Percentiles rank a stretch among this genome's conserved stretches.
Conservation (phyloP, 2,888 invertebrate genomes). For the Brassicogethes aeneus region DNA sequence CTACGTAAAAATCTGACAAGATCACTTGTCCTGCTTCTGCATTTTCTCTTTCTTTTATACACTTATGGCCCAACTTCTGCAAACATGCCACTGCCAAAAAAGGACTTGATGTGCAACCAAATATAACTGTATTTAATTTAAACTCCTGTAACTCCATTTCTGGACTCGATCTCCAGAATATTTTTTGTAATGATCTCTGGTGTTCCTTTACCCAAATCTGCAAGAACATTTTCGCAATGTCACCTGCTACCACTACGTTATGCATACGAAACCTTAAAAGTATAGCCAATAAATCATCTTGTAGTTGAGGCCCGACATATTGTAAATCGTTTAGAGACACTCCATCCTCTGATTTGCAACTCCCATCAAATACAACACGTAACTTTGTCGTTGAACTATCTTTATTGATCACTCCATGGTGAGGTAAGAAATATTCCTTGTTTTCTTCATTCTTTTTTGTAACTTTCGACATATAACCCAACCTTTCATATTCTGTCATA, state of each 20-base stretch:
- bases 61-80: conserved; percentile 8
- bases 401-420: conserved; percentile 10
- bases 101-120: conserved; percentile 13
- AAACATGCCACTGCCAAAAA: conserved; percentile 13
- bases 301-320: conserved; percentile 5
- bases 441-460: too few species aligned
- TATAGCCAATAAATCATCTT: conserved; percentile 13
- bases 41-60: neutral
- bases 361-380: conserved; percentile 9
- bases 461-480: too few species aligned
- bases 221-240: conserved; percentile 17
- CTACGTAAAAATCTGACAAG: conserved; percentile 11
- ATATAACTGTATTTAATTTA: conserved; percentile 11
- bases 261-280: conserved; percentile 10
- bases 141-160: conserved; percentile 3
- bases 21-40: conserved; percentile 8
- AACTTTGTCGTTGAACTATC: conserved; percentile 6
- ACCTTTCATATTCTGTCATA: too few species aligned
- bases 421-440: too few species aligned
- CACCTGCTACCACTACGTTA: conserved; percentile 14
- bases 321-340: conserved; percentile 1
- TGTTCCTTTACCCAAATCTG: conserved; percentile 10
- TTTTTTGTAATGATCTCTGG: conserved; percentile 12
- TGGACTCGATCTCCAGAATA: conserved; percentile 12
- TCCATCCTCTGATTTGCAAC: conserved; percentile 1